phyloP scores from a whole-genome alignment of 2,888 invertebrate genomes.

The Caenorhabditis wallacei region DNA sequence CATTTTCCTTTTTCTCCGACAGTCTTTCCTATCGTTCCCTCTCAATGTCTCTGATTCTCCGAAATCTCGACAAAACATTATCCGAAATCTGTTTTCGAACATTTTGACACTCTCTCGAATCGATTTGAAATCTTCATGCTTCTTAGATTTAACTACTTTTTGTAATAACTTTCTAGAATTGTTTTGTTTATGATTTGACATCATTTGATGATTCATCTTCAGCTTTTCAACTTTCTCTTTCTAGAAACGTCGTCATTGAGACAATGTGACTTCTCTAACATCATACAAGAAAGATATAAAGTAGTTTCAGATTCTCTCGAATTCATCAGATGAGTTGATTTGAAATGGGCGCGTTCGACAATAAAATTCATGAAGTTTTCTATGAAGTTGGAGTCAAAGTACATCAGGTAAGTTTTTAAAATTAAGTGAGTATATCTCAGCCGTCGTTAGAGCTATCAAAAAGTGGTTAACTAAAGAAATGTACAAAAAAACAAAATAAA shows the following conservation, averaged over 20 bases:
- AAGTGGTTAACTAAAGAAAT: no score
- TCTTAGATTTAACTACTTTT: not conserved
- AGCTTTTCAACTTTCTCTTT: slow-evolving; percentile 51
- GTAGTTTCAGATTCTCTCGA: slow-evolving; percentile 11
- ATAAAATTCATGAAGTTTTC: slow-evolving; percentile 67
- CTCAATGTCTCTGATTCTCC: slow-evolving; percentile 54
- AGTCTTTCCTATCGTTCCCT: slow-evolving; percentile 23
- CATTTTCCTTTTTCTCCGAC: slow-evolving; percentile 39
- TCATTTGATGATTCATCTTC: slow-evolving; percentile 42
- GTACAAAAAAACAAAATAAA: no score
- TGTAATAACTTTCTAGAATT: not conserved
- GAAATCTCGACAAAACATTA: slow-evolving; percentile 18
- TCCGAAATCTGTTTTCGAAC: slow-evolving; percentile 23
- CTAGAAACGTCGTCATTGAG: slow-evolving; percentile 8
- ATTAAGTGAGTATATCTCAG: no score
- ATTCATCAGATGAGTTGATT: slow-evolving; percentile 42
- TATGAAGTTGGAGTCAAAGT: slow-evolving; percentile 76
- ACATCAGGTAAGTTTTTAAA: slow-evolving; percentile 64
- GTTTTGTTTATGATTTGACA: slow-evolving; percentile 20
- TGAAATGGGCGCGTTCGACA: slow-evolving; percentile 61
- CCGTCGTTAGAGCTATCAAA: no score
- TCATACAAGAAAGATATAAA: slow-evolving; percentile 5
- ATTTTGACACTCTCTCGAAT: slow-evolving; percentile 38
- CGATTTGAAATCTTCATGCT: slow-evolving; percentile 19
- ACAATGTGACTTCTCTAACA: not conserved